Base-by-base conservation (phyloP, 1,140 invertebrate genomes). In the Riptortus pedestris region DNA sequence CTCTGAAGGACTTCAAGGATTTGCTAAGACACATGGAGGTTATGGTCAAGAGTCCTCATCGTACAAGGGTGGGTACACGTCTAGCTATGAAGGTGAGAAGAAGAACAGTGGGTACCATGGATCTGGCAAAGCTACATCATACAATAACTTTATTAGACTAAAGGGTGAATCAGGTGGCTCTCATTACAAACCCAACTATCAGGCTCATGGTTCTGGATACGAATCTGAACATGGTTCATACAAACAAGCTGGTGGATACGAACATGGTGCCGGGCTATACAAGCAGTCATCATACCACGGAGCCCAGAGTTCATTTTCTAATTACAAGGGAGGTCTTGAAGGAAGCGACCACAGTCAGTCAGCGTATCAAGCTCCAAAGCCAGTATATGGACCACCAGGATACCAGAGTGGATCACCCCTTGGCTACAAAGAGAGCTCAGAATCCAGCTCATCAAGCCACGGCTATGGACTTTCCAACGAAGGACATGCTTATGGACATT, bases 91-190 rank as follows among this genome's bases (percentile, higher is more conserved):
- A 47, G 43, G 14, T 14, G 43, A 14, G 12, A 24, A 26, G 4
- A 24, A 18, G 16, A 22, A 55, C 5, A 24, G 51, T 24, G 51
- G 51, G 22, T 55, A 55, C 22, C 20, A 55, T 24, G 24, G 2
- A 24, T 55, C 51, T 18, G 24, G 51, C 9, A 12, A 26, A 24
- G 51, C 51, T 55, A 55, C 16, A 9, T 55, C 51, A 26, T 55
- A 55, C 51, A 18, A 55, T 26, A 55, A 55, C n/a, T 24, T 55
- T 14, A 55, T 55, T 24, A 55, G 51, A n/a, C n/a, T n/a, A 4
- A 47, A 47, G 45, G 45, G 45, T 1, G 45, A 47, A 20, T 20
- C 18, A 22, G 22, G 22, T 5, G 1, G 22, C 22, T n/a, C 18
- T 18, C 45, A 47, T 47, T 22, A 47, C 11, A 22, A 47, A 47